Percentiles rank a stretch among this genome's conserved stretches.
Evolutionary conservation across 2,113 vertebrate genomes (phyloP).

Genomic region (Panthera uncia): DNA sequence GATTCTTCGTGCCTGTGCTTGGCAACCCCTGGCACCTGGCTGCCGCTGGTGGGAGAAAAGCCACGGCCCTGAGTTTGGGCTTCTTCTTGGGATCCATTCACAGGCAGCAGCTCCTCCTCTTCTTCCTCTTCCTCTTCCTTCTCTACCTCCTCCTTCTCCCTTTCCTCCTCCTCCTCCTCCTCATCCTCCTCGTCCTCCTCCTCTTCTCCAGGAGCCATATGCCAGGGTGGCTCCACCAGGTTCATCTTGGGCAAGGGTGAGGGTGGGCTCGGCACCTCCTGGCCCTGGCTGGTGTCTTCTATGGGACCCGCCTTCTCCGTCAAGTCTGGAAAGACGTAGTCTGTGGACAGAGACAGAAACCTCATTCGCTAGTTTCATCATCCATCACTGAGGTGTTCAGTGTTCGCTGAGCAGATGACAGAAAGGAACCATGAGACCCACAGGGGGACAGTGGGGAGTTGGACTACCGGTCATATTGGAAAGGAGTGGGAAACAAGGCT

Average conservation of each 20-base stretch:
- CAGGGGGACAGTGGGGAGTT: neutral
- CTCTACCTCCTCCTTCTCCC: conserved; percentile 74
- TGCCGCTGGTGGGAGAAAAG: conserved; percentile 50
- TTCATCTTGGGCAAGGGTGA: conserved; percentile 69
- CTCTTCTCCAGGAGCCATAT: conserved; percentile 66
- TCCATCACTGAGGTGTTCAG: neutral
- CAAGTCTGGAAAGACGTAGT: conserved; percentile 84
- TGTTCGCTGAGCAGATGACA: neutral
- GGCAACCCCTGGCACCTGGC: conserved; percentile 28
- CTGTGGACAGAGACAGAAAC: conserved; percentile 78
- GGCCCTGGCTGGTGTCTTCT: conserved; percentile 72
- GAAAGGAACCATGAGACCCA: neutral
- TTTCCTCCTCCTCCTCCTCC: conserved; percentile 78
- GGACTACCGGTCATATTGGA: neutral
- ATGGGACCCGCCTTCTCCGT: conserved; percentile 79
- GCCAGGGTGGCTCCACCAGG: conserved; percentile 80
- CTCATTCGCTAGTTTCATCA: neutral
- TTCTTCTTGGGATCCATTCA: conserved; percentile 79
- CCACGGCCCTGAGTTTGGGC: conserved; percentile 55
- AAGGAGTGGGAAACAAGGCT: neutral
- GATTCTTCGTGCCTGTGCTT: conserved; percentile 76
- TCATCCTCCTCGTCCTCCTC: conserved; percentile 83
- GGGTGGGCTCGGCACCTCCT: conserved; percentile 69
- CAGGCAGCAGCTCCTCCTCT: conserved; percentile 85
- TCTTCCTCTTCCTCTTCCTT: conserved; percentile 80